These are phyloP conservation scores for Micrasema longulum DNA, from an alignment of 1,140 invertebrate species.

Conservation along the genomic window DNA sequence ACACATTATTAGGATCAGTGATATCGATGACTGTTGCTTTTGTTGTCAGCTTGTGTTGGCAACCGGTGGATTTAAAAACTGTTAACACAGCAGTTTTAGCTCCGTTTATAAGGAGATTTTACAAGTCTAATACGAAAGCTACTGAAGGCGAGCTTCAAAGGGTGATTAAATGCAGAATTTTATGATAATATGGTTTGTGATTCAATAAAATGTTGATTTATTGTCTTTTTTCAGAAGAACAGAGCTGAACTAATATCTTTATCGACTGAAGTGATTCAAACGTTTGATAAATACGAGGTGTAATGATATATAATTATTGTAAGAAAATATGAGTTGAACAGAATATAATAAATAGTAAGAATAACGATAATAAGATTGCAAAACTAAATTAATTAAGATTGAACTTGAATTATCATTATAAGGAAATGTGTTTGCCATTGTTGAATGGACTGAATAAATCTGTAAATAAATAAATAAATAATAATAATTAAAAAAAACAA, in stretches of 20 bases:
- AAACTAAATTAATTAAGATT: too few species aligned
- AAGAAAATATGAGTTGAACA: too few species aligned
- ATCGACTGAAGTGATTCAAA: conserved; percentile 1
- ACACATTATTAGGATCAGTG: conserved; percentile 71
- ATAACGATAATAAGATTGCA: too few species aligned
- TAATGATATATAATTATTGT: too few species aligned
- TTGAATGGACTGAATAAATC: too few species aligned
- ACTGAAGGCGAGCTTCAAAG: background rate
- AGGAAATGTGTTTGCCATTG: too few species aligned
- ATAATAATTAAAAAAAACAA: too few species aligned
- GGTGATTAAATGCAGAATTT: background rate
- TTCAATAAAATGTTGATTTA: too few species aligned
- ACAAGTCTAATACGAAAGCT: conserved; percentile 15
- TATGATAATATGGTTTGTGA: too few species aligned
- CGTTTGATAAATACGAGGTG: conserved; percentile 3
- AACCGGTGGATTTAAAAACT: conserved; percentile 58
- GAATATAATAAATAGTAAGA: too few species aligned
- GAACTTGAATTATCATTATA: too few species aligned
- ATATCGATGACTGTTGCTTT: conserved; percentile 68
- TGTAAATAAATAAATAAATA: too few species aligned
- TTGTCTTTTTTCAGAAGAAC: conserved; percentile 22
- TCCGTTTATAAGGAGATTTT: conserved; percentile 65
- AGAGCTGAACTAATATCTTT: conserved; percentile 10
- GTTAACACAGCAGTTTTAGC: conserved; percentile 63
- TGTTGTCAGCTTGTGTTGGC: conserved; percentile 65